A percentile compares a stretch with the other conserved stretches of the same genome.
Evolutionary conservation across 2,888 invertebrate genomes (phyloP).

Genomic region (Campoplex nolae): DNA sequence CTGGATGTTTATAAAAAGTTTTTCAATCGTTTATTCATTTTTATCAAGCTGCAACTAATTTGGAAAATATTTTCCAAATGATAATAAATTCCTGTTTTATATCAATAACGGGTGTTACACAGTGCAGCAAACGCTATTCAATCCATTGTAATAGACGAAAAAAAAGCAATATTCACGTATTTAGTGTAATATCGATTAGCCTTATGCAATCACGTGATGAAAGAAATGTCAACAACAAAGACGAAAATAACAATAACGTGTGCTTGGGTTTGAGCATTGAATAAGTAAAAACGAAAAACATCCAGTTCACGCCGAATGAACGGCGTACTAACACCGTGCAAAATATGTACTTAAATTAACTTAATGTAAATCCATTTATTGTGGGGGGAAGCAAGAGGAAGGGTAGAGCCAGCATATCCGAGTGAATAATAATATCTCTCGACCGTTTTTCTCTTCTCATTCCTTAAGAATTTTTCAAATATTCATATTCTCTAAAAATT

Average conservation of each 20-base stretch:
- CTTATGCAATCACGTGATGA: background rate
- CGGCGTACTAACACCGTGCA: slow-evolving; percentile 70
- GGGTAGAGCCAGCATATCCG: slow-evolving; percentile 84
- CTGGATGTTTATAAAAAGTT: slow-evolving; percentile 15
- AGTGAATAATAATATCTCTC: slow-evolving; percentile 71
- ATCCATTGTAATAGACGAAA: background rate
- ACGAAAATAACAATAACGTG: background rate
- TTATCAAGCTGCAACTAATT: too few species aligned
- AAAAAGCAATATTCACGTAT: background rate
- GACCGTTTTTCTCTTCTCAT: slow-evolving; percentile 61
- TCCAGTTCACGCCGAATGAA: slow-evolving; percentile 41
- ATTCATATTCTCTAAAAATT: slow-evolving; percentile 24
- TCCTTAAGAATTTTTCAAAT: slow-evolving; percentile 49
- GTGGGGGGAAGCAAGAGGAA: slow-evolving; percentile 85
- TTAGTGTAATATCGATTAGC: background rate
- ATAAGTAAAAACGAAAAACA: slow-evolving; percentile 29
- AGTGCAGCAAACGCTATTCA: background rate
- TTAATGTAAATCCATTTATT: slow-evolving; percentile 71
- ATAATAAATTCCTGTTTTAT: too few species aligned
- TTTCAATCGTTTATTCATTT: too few species aligned
- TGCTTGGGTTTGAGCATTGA: background rate
- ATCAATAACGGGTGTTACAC: background rate
- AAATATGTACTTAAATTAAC: slow-evolving; percentile 59
- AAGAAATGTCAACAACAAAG: background rate
- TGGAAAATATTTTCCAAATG: too few species aligned